These are phyloP conservation scores for Schizaphis graminum DNA, from an alignment of 2,888 invertebrate genomes.

Conservation along the genomic window DNA sequence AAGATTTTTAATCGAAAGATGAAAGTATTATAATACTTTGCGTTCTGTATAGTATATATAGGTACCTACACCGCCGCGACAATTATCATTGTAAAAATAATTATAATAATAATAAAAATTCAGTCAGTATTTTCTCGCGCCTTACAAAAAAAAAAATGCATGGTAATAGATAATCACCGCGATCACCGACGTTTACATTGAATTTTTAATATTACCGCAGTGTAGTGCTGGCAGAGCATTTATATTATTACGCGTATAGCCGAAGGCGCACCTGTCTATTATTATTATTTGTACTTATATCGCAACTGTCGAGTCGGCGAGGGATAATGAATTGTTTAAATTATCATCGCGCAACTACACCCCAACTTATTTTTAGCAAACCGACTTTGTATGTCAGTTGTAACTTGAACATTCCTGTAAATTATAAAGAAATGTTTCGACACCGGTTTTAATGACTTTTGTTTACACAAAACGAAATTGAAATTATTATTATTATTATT, in stretches of 20 bases:
- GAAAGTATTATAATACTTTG: conserved; percentile 26
- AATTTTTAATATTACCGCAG: neutral
- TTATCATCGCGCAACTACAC: neutral
- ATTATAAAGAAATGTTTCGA: neutral
- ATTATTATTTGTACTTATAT: neutral
- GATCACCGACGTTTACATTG: neutral
- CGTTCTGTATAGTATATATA: neutral
- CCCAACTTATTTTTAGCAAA: neutral
- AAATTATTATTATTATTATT: neutral
- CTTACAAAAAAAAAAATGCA: neutral
- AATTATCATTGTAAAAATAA: neutral
- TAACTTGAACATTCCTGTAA: neutral
- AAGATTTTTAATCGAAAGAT: conserved; percentile 17
- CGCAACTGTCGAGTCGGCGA: neutral
- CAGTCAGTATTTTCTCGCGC: neutral
- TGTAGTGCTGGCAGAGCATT: neutral
- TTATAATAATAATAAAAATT: neutral
- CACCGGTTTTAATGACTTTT: neutral
- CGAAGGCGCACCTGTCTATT: neutral
- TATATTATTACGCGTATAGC: neutral
- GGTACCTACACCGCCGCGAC: neutral
- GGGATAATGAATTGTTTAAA: neutral
- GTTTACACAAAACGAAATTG: neutral
- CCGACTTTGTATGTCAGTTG: neutral
- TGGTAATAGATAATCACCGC: neutral